Evolutionary conservation across 2,113 vertebrate species (phyloP).

Genomic region (Elanus axillaris): DNA sequence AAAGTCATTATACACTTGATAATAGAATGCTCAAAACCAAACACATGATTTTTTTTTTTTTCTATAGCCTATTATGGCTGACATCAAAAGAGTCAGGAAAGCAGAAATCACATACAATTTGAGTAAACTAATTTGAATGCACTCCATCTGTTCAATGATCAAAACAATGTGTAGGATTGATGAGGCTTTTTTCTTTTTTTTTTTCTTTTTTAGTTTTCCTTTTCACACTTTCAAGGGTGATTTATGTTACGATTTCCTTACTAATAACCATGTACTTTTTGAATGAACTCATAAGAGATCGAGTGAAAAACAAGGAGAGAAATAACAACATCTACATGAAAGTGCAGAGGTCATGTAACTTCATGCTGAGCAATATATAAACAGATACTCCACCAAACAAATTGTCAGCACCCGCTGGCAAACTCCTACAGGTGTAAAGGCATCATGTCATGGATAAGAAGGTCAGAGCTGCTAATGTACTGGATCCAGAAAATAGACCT

Average conservation of each 20-base stretch:
- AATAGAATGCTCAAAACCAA: constrained; percentile 31
- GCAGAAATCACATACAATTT: neutral
- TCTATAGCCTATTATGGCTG: neutral
- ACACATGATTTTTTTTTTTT: neutral
- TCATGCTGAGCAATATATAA: neutral
- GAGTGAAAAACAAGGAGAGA: neutral
- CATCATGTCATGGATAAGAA: neutral
- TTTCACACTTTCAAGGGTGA: neutral
- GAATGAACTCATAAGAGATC: neutral
- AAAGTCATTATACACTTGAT: constrained; percentile 7
- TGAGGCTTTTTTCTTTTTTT: neutral
- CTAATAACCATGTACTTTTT: neutral
- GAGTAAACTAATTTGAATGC: neutral
- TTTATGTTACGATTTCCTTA: neutral
- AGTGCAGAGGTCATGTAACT: neutral
- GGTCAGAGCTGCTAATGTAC: accelerated
- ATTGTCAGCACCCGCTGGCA: neutral
- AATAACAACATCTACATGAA: neutral
- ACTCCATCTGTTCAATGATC: neutral
- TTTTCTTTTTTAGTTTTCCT: neutral
- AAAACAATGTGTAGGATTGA: neutral
- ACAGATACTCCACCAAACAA: neutral
- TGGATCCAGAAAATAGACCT: neutral
- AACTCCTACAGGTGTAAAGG: neutral
- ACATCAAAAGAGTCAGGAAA: constrained; percentile 24